Percentiles rank a stretch among this genome's conserved stretches.
phyloP scores from a whole-genome alignment of 2,888 invertebrate genomes.

The Oscheius myriophilus region DNA sequence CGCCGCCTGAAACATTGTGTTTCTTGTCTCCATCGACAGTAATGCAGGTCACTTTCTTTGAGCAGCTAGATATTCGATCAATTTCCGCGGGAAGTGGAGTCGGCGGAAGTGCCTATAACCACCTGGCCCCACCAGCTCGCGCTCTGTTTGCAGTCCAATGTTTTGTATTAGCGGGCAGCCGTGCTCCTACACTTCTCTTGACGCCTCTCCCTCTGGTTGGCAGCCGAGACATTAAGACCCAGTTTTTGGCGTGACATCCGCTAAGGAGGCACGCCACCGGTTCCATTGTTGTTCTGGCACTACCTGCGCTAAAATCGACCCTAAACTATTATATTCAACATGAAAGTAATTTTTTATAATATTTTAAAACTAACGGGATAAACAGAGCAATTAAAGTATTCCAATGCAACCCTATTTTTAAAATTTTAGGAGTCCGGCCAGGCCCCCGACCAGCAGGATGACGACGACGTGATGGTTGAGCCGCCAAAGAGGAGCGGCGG shows the following conservation, averaged over 20 bases:
- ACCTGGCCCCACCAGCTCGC: conserved; percentile 26
- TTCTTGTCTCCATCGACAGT: background rate
- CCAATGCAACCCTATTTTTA: conserved; percentile 8
- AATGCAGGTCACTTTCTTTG: conserved; percentile 10
- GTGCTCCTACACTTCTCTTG: too few species aligned
- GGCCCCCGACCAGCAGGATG: conserved; percentile 56
- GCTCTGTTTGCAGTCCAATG: conserved; percentile 20
- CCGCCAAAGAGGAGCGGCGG: conserved; percentile 63
- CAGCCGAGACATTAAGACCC: too few species aligned
- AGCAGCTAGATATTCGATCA: background rate
- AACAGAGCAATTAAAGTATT: background rate
- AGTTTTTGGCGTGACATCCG: too few species aligned
- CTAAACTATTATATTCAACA: too few species aligned
- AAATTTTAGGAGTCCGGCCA: conserved; percentile 50
- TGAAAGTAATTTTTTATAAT: too few species aligned
- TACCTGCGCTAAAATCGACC: too few species aligned
- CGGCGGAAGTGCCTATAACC: conserved; percentile 27
- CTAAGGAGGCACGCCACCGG: too few species aligned
- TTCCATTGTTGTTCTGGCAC: too few species aligned
- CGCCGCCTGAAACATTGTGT: background rate
- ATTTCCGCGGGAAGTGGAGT: conserved; percentile 3
- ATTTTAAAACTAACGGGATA: too few species aligned
- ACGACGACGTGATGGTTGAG: conserved; percentile 68
- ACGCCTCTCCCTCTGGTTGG: too few species aligned
- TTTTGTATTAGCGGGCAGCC: too few species aligned